Base-by-base conservation (phyloP, 2,113 vertebrate species). In the Heliornis fulica region DNA sequence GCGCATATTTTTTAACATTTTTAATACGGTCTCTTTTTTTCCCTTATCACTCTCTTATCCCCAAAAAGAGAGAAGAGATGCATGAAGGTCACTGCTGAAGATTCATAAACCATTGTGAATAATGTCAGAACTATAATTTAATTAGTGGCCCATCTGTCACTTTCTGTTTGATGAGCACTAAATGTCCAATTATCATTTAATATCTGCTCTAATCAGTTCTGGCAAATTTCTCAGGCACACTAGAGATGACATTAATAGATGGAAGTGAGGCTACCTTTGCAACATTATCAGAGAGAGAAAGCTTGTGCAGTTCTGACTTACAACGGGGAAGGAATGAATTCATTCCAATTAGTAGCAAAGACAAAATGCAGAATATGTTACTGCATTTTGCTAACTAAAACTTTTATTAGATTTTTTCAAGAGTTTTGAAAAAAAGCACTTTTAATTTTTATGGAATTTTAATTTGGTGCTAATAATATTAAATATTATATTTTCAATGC, bases 171-270 rank as follows among this genome's bases (percentile, higher is more conserved):
- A 99, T 97, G 99, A 99, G 98, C 98, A 98, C 98, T 99, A 99
- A 99, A 99, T 99, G 99, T 99, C 99, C 99, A 99, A 99, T 99
- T 99, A 99, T 99, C 98, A 98, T 99, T 99, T 99, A 98, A 98
- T 99, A 99, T 99, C 99, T 99, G 98, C 98, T 99, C 98, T 99
- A 99, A 99, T 99, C 99, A 99, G 99, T 98, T 99, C 98, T 98
- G 99, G 99, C 98, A 99, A 99, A 99, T 99, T 99, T 99, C 91
- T 22, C 98, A 97, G 98, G 97, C 98, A 98, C 98, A 97, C 97
- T 97, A 95, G 97, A 98, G 97, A 98, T 98, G 98, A 98, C 98
- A 98, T 98, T 98, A 98, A 98, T 98, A 98, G 97, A 97, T 98
- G 97, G 97, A 97, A 98, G 97, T 96, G 96, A 97, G 77, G 90